Evolutionary conservation across 2,888 invertebrate genomes (phyloP).

Genomic region (Conops quadrifasciatus): DNA sequence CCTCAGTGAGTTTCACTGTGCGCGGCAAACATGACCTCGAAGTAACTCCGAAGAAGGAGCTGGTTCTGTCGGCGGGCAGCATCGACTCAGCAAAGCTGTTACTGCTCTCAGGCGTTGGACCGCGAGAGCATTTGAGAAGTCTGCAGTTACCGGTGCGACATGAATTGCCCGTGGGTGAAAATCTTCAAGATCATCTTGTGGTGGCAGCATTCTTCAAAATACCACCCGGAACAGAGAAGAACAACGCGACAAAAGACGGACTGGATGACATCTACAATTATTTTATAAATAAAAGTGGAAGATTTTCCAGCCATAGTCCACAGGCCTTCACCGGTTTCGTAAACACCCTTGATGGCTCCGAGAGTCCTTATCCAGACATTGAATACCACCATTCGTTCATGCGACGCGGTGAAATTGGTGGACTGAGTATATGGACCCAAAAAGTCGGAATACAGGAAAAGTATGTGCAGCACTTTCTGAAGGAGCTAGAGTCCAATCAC

Average conservation of each 20-base stretch:
- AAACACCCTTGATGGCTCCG: constrained; percentile 65
- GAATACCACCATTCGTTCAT: constrained; percentile 66
- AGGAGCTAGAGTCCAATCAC: constrained; percentile 33
- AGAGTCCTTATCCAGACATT: constrained; percentile 69
- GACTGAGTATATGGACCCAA: constrained; percentile 53
- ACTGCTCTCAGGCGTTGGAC: constrained; percentile 61
- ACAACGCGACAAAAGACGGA: constrained; percentile 50
- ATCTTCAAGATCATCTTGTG: constrained; percentile 82
- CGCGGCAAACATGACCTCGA: constrained; percentile 56
- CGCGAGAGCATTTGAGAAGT: constrained; percentile 48
- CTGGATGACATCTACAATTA: constrained; percentile 64
- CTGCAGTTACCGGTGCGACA: constrained; percentile 49
- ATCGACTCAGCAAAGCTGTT: constrained; percentile 61
- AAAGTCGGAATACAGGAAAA: constrained; percentile 36
- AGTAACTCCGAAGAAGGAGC: constrained; percentile 52
- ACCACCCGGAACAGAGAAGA: constrained; percentile 52
- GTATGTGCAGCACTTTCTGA: constrained; percentile 32
- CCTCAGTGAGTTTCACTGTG: constrained; percentile 66
- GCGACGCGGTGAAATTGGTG: constrained; percentile 34
- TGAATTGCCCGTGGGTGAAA: constrained; percentile 71
- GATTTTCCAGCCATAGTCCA: constrained; percentile 62
- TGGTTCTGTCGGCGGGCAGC: constrained; percentile 59
- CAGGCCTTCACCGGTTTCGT: constrained; percentile 68
- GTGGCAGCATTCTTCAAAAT: constrained; percentile 63
- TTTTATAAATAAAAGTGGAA: constrained; percentile 66